Conservation (phyloP, 2,797 vertebrate species). For the Erethizon dorsatum region DNA sequence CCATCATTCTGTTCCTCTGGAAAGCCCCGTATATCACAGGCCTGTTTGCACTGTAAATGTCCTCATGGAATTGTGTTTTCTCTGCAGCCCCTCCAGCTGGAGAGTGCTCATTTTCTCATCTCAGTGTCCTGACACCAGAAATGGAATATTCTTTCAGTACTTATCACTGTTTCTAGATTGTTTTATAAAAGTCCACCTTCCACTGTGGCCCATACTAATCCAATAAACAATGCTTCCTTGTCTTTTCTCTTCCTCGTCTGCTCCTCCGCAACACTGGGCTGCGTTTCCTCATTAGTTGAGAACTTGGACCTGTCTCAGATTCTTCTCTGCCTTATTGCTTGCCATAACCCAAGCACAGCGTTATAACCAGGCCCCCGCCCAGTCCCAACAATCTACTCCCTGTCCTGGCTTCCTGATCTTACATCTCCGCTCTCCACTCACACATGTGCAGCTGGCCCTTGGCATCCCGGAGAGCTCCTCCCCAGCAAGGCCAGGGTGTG, state of each 20-base stretch:
- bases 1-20: not conserved
- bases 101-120: not conserved
- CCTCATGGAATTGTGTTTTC: not conserved
- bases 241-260: not conserved
- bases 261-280: too few species aligned
- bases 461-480: too few species aligned
- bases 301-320: not conserved
- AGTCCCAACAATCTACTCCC: not conserved
- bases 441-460: not conserved
- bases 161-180: not conserved
- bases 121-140: too few species aligned
- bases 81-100: not conserved
- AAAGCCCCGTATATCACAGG: accelerated
- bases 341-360: not conserved
- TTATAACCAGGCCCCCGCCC: not conserved
- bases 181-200: not conserved
- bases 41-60: too few species aligned
- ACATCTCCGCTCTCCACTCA: not conserved
- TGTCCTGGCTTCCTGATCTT: not conserved
- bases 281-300: not conserved
- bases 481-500: too few species aligned
- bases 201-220: too few species aligned
- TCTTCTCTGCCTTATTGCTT: not conserved
- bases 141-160: not conserved
- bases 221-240: too few species aligned